Percentiles rank a stretch among this genome's conserved stretches.
Conservation (phyloP, 1,140 invertebrate genomes). For the Zelostemma sp. region DNA sequence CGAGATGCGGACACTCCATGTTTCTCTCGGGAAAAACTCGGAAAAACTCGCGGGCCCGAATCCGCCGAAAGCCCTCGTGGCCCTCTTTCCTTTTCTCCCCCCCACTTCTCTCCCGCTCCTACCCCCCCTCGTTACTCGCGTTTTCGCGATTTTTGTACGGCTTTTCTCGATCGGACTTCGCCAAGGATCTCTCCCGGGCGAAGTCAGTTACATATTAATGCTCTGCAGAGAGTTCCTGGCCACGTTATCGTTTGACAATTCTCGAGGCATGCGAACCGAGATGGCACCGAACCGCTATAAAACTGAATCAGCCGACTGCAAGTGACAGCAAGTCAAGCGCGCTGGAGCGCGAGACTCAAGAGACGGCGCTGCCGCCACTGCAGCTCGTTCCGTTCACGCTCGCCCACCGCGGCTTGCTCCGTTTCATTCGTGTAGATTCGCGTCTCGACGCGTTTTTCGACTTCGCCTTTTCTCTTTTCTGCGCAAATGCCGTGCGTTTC, state of each 20-base stretch:
- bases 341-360: background rate
- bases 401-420: background rate
- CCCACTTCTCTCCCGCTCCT: slow-evolving; percentile 6
- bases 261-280: no score
- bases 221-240: background rate
- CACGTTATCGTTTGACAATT: no score
- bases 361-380: slow-evolving; percentile 20
- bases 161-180: background rate
- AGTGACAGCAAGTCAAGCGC: background rate
- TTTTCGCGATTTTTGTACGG: slow-evolving; percentile 9
- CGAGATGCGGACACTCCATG: slow-evolving; percentile 75
- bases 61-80: slow-evolving; percentile 51
- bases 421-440: no score
- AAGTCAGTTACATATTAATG: background rate
- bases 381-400: background rate
- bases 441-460: no score
- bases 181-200: slow-evolving; percentile 10
- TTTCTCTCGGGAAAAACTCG: slow-evolving; percentile 43
- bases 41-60: slow-evolving; percentile 15
- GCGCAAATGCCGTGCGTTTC: no score
- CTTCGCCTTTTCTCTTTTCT: no score
- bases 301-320: background rate
- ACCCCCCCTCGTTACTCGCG: slow-evolving; percentile 9
- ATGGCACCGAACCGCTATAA: slow-evolving; percentile 3
- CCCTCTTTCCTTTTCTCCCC: slow-evolving; percentile 20